phyloP scores from a whole-genome alignment of 2,113 vertebrate genomes.

The Lathamus discolor region DNA sequence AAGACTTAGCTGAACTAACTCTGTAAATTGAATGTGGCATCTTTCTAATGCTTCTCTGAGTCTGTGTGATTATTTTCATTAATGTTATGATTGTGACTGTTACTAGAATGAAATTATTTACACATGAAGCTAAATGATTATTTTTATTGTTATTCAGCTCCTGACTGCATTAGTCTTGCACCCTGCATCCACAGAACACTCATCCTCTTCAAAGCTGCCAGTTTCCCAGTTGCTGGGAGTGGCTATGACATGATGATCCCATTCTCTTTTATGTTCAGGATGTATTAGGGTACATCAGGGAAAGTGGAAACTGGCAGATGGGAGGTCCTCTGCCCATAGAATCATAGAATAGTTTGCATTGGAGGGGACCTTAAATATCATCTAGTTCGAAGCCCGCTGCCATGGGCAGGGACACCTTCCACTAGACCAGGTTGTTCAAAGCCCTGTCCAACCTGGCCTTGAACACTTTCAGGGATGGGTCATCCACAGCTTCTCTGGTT shows the following conservation, averaged over 20 bases:
- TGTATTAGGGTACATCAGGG: background rate
- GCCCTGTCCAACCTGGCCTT: background rate
- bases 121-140: slow-evolving; percentile 57
- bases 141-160: slow-evolving; percentile 61
- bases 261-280: background rate
- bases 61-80: slow-evolving; percentile 68
- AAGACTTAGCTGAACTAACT: slow-evolving; percentile 66
- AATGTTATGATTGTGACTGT: slow-evolving; percentile 57
- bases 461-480: background rate
- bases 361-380: background rate
- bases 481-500: background rate
- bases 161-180: background rate
- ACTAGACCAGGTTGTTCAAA: background rate
- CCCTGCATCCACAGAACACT: background rate
- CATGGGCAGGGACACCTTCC: background rate
- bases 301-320: background rate
- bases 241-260: background rate
- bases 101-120: slow-evolving; percentile 68
- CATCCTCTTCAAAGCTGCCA: background rate
- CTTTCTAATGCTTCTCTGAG: slow-evolving; percentile 56
- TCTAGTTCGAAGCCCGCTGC: background rate
- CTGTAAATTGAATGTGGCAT: slow-evolving; percentile 67
- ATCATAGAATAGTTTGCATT: background rate
- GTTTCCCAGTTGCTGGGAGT: background rate
- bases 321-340: background rate